Base-by-base conservation (phyloP, 1,140 invertebrate species). In the Anastrepha obliqua region DNA sequence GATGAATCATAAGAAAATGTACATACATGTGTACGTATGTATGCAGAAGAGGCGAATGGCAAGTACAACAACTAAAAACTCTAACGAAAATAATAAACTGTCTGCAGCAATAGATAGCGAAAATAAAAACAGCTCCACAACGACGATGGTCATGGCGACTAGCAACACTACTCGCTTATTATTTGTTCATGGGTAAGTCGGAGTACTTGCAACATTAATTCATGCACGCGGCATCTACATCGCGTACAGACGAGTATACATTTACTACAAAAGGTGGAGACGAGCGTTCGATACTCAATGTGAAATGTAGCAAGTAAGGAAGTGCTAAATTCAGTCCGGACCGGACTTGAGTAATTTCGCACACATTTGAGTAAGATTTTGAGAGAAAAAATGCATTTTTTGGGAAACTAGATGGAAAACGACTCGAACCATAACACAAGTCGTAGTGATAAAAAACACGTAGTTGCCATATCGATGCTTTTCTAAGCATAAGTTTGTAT, bases 1-100 rank as follows among this genome's bases (percentile, higher is more conserved):
- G 67, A 44, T 74, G 67, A 44, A 42, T 44, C 42, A 13, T 15
- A 74, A 47, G 67, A 74, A 74, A 74, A 74, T 74, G 15, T 44
- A 55, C 51, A 11, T 55, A 55, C 51, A 55, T 55, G 44, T 74
- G 15, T 44, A 55, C 51, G 51, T 55, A 55, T 11, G 2, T 55
- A 55, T 11, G 51, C 11, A 74, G 39, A 47, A 47, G 15, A 74
- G 39, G 13, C 39, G 39, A 74, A 74, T 74, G 67, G 42, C 67
- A 42, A 44, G 67, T 44, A 13, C 67, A 74, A 44, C 67, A 74
- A 44, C 13, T 74, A 42, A 74, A 42, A 74, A 74, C 39, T 17
- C 6, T n/a, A 5, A 47, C 44, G 17, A 47, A 17, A 74, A 74
- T 74, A 74, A 74, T 74, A 74, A 74, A 74, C 67, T 44, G 29